Percentiles rank a stretch among this genome's conserved stretches.
Conservation (phyloP, 2,113 vertebrate species). For the Ptyas mucosa region DNA sequence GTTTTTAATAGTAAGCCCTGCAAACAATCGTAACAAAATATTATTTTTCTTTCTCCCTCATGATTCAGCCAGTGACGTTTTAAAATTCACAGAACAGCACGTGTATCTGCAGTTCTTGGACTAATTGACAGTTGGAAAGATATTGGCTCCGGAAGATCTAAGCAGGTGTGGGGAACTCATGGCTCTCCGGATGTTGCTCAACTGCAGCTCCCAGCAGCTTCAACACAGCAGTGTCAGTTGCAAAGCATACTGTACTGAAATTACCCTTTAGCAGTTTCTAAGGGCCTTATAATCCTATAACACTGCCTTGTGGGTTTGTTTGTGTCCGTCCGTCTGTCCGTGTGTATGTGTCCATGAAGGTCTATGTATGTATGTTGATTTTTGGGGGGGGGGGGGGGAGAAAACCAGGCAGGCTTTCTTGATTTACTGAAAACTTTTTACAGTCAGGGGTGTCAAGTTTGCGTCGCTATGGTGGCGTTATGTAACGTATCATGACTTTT, state of each 20-base stretch:
- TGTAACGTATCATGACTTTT: too few species aligned
- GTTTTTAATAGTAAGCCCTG: background rate
- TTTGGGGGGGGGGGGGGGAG: background rate
- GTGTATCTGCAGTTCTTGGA: background rate
- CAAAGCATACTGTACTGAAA: background rate
- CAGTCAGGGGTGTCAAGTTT: too few species aligned
- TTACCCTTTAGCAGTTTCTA: background rate
- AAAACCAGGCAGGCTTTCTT: background rate
- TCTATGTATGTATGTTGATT: background rate
- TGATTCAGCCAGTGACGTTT: background rate
- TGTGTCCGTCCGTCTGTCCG: background rate
- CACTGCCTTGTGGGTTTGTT: background rate
- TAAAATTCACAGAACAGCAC: background rate
- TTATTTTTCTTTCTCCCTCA: background rate
- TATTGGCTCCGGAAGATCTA: background rate
- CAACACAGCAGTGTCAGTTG: background rate
- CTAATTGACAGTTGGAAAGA: background rate
- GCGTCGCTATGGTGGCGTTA: too few species aligned
- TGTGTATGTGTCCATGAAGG: background rate
- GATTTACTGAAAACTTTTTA: background rate
- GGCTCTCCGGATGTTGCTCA: background rate
- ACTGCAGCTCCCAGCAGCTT: background rate
- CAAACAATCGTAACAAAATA: background rate
- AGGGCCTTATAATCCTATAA: background rate
- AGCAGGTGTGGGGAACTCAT: background rate